These are phyloP conservation scores for Xanthia togata DNA, from an alignment of 2,888 invertebrate species.

Conservation along the genomic window DNA sequence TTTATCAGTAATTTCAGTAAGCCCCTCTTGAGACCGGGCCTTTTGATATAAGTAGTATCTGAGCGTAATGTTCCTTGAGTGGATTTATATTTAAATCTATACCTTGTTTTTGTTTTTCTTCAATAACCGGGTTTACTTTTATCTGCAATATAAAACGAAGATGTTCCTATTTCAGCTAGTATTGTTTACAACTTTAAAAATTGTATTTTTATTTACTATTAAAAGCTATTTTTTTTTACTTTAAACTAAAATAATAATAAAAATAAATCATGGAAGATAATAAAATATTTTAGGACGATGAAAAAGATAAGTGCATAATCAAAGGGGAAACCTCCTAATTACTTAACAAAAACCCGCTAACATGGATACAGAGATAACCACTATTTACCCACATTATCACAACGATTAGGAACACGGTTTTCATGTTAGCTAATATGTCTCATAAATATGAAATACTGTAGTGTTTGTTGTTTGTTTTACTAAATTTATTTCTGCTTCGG, in stretches of 20 bases:
- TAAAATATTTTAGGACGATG: background rate
- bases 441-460: slow-evolving; percentile 18
- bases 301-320: slow-evolving; percentile 21
- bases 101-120: slow-evolving; percentile 30
- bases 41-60: slow-evolving; percentile 50
- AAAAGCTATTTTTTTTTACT: too few species aligned
- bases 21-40: slow-evolving; percentile 49
- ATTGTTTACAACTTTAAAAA: background rate
- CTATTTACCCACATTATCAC: slow-evolving; percentile 55
- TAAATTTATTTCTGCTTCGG: background rate
- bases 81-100: slow-evolving; percentile 44
- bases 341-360: slow-evolving; percentile 16
- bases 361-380: slow-evolving; percentile 42
- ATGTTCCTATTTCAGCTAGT: background rate
- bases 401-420: slow-evolving; percentile 62
- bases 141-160: slow-evolving; percentile 7
- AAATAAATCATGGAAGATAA: too few species aligned
- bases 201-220: too few species aligned
- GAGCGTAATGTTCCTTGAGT: slow-evolving; percentile 40
- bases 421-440: slow-evolving; percentile 48
- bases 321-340: slow-evolving; percentile 44
- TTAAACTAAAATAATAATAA: too few species aligned
- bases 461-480: slow-evolving; percentile 44
- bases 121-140: slow-evolving; percentile 26
- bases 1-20: slow-evolving; percentile 58